Evolutionary conservation across 2,888 invertebrate species (phyloP).

Genomic region (Cryptophagus acutangulus): DNA sequence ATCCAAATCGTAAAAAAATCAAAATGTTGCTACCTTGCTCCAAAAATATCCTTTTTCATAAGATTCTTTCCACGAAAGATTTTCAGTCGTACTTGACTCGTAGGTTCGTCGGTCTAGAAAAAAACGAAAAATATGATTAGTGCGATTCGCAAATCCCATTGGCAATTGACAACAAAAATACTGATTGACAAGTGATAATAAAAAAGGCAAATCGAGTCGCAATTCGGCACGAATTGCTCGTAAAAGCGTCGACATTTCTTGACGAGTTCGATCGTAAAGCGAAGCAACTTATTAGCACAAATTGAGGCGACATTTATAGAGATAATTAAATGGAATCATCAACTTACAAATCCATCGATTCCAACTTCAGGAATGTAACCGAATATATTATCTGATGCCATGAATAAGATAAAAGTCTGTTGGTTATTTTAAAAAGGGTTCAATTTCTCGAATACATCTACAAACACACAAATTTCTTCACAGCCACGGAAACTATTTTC

Average conservation of each 20-base stretch:
- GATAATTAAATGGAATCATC: slow-evolving; percentile 5
- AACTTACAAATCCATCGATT: slow-evolving; percentile 46
- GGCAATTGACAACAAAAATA: too few relatives aligned
- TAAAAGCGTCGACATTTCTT: too few relatives aligned
- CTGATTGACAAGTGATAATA: too few relatives aligned
- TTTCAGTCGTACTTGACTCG: slow-evolving; percentile 76
- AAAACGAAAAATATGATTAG: too few relatives aligned
- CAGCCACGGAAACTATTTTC: slow-evolving; percentile 20
- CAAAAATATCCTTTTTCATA: slow-evolving; percentile 98
- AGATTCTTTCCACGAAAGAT: slow-evolving; percentile 84
- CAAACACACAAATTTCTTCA: slow-evolving; percentile 11
- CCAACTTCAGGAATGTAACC: slow-evolving; percentile 46
- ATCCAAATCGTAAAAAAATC: background rate
- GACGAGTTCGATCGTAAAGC: too few relatives aligned
- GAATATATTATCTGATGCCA: slow-evolving; percentile 47
- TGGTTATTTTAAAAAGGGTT: slow-evolving; percentile 2
- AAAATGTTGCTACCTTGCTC: slow-evolving; percentile 71
- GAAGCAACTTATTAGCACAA: too few relatives aligned
- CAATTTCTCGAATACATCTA: slow-evolving; percentile 1
- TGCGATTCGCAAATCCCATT: too few relatives aligned
- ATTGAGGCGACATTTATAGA: too few relatives aligned
- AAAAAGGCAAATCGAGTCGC: too few relatives aligned
- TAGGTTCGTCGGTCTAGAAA: slow-evolving; percentile 71
- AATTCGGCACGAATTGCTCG: too few relatives aligned
- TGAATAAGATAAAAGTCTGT: too few relatives aligned